A percentile compares a stretch with the other conserved stretches of the same genome.
phyloP scores from a whole-genome alignment of 2,888 invertebrate species.

The Eupithecia exiguata region DNA sequence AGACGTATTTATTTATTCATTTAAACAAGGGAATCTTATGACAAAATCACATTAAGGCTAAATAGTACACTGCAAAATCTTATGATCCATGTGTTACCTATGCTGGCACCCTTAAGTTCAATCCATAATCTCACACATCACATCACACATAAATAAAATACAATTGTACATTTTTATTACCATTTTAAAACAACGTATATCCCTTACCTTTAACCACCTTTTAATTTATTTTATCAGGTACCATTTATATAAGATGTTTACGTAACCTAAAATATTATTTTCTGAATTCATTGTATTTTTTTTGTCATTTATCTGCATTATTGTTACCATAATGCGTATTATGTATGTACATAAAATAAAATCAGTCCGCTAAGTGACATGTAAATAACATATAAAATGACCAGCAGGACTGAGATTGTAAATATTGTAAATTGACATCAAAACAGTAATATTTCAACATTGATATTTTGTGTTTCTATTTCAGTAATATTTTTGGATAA shows the following conservation, averaged over 20 bases:
- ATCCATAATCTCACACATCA: no score
- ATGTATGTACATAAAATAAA: neutral
- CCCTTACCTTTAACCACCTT: no score
- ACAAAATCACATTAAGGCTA: no score
- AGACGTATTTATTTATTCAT: no score
- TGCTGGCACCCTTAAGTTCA: neutral
- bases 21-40: no score
- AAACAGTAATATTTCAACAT: neutral
- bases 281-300: neutral
- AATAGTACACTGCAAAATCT: no score
- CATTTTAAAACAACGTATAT: neutral
- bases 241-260: no score
- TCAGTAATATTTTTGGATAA: neutral
- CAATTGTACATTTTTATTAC: neutral
- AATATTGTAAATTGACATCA: constrained; percentile 3
- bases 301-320: neutral
- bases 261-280: neutral
- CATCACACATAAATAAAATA: no score
- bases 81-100: no score
- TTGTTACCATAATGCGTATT: neutral
- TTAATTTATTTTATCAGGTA: no score
- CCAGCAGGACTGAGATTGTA: constrained; percentile 17
- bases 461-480: neutral
- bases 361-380: neutral
- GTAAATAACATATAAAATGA: neutral